Evolutionary conservation across 2,888 invertebrate species (phyloP).

Genomic region (Antitype chi): DNA sequence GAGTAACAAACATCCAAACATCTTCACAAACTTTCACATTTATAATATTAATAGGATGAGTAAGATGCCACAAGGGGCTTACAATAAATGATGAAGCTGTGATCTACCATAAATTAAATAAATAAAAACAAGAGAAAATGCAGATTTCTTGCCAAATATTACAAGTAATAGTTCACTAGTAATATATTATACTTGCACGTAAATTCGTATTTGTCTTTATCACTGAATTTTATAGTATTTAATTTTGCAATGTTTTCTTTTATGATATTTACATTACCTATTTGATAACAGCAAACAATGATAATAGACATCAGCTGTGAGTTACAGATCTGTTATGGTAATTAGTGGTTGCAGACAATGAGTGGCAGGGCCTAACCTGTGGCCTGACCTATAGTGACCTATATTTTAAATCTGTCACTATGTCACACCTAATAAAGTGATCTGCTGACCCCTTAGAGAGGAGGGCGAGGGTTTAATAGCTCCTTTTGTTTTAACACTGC

Average conservation of each 20-base stretch:
- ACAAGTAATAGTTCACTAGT: background rate
- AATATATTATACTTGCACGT: background rate
- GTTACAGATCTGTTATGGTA: slow-evolving; percentile 1
- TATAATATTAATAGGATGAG: too few species aligned
- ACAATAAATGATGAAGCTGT: background rate
- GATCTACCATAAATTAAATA: background rate
- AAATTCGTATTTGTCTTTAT: background rate
- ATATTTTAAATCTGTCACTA: slow-evolving; percentile 49
- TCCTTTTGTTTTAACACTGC: background rate
- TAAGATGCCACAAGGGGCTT: background rate
- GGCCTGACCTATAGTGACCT: slow-evolving; percentile 56
- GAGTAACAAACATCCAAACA: too few species aligned
- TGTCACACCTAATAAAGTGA: slow-evolving; percentile 56
- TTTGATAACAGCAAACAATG: slow-evolving; percentile 18
- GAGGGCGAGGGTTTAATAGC: background rate
- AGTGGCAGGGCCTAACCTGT: slow-evolving; percentile 36
- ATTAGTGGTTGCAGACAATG: slow-evolving; percentile 26
- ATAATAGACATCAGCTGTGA: slow-evolving; percentile 3
- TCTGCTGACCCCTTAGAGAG: slow-evolving; percentile 7
- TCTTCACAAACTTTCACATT: too few species aligned
- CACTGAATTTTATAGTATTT: background rate
- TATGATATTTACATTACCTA: slow-evolving; percentile 1
- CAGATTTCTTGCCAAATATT: background rate
- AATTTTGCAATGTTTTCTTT: background rate
- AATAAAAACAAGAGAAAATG: background rate